phyloP scores from a whole-genome alignment of 2,113 vertebrate species.

The Tor tambroides region DNA sequence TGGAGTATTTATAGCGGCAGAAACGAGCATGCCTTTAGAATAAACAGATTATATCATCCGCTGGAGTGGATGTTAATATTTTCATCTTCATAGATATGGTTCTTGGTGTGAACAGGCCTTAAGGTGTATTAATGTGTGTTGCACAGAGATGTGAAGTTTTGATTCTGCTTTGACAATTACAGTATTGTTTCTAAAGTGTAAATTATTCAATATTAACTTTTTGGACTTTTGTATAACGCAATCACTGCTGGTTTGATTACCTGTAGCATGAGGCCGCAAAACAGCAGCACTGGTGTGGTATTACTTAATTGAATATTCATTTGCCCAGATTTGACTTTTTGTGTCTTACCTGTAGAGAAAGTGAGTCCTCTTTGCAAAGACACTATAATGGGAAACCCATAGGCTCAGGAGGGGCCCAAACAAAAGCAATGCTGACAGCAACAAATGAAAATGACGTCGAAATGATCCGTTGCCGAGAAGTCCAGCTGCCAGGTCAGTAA shows the following conservation, averaged over 20 bases:
- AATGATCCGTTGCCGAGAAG: constrained; percentile 79
- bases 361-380: constrained; percentile 85
- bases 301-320: neutral
- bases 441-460: constrained; percentile 83
- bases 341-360: constrained; percentile 87
- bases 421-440: constrained; percentile 81
- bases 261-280: too few species aligned
- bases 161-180: neutral
- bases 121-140: too few species aligned
- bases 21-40: too few species aligned
- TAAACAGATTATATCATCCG: too few species aligned
- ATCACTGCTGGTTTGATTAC: neutral
- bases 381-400: constrained; percentile 84
- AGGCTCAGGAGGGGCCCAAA: constrained; percentile 84
- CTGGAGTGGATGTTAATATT: too few species aligned
- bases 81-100: too few species aligned
- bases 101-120: too few species aligned
- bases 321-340: neutral
- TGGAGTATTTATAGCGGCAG: too few species aligned
- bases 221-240: neutral
- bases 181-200: too few species aligned
- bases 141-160: neutral
- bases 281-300: neutral
- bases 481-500: constrained; percentile 81
- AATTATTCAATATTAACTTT: neutral